Percentiles rank a stretch among this genome's conserved stretches.
Evolutionary conservation across 2,888 invertebrate species (phyloP).

Genomic region (Seira musarum): DNA sequence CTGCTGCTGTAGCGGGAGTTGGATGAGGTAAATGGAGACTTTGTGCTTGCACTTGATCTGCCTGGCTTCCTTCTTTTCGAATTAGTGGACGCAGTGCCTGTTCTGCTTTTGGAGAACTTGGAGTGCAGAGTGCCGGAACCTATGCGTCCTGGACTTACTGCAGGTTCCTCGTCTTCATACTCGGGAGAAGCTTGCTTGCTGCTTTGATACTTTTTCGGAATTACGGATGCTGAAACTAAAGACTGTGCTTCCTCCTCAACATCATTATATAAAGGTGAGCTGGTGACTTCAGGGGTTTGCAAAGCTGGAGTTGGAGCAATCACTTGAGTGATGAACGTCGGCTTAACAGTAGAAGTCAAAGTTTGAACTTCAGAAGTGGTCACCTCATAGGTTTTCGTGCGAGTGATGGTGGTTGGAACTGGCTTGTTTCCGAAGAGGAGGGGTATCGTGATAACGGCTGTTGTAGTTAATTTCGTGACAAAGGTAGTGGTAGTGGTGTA

Average conservation of each 20-base stretch:
- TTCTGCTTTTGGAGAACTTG: slow-evolving; percentile 36
- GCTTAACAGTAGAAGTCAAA: slow-evolving; percentile 54
- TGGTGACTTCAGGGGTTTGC: slow-evolving; percentile 25
- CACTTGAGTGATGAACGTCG: slow-evolving; percentile 44
- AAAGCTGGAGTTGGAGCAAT: slow-evolving; percentile 48
- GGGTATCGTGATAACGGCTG: slow-evolving; percentile 66
- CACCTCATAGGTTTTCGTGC: slow-evolving; percentile 63
- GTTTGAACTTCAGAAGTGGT: slow-evolving; percentile 62
- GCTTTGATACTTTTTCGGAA: slow-evolving; percentile 29
- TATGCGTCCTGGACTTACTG: neutral
- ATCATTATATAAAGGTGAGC: slow-evolving; percentile 38
- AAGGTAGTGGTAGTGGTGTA: slow-evolving; percentile 67
- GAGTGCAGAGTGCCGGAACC: slow-evolving; percentile 15
- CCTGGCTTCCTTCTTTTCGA: slow-evolving; percentile 36
- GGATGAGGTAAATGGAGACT: slow-evolving; percentile 25
- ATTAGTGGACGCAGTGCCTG: slow-evolving; percentile 6
- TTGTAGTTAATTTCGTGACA: slow-evolving; percentile 65
- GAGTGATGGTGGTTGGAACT: slow-evolving; percentile 57
- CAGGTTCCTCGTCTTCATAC: slow-evolving; percentile 48
- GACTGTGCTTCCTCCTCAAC: slow-evolving; percentile 45
- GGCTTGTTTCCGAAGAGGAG: slow-evolving; percentile 68
- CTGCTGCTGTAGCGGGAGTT: slow-evolving; percentile 21
- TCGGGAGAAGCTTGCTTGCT: slow-evolving; percentile 34
- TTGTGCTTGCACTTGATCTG: slow-evolving; percentile 38
- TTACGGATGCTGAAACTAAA: slow-evolving; percentile 32